Evolutionary conservation across 2,113 vertebrate genomes (phyloP).

Genomic region (Salvelinus namaycush): DNA sequence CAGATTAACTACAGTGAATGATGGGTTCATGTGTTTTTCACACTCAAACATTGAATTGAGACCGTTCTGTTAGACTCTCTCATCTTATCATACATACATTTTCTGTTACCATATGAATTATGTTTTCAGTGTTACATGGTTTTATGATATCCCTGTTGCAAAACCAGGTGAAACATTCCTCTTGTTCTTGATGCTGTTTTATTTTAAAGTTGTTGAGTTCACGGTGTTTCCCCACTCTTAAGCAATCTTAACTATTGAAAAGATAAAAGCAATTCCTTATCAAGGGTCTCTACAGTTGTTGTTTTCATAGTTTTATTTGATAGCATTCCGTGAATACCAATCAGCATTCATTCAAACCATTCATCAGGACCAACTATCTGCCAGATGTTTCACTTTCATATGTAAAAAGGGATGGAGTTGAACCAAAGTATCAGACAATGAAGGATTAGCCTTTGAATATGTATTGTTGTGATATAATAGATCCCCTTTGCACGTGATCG

Average conservation of each 20-base stretch:
- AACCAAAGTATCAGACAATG: conserved; percentile 47
- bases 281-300: too few species aligned
- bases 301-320: neutral
- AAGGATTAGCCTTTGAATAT: conserved; percentile 23
- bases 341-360: neutral
- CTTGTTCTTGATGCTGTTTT: neutral
- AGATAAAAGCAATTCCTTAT: neutral
- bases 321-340: neutral
- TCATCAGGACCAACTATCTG: neutral
- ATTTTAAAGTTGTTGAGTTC: neutral
- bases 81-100: neutral
- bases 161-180: neutral
- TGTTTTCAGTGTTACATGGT: neutral
- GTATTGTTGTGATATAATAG: conserved; percentile 7
- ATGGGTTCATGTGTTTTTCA: neutral
- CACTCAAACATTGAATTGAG: neutral
- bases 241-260: neutral
- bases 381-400: conserved; percentile 6
- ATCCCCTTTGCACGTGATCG: conserved; percentile 30
- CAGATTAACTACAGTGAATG: neutral
- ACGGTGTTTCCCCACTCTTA: neutral
- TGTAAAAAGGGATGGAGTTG: conserved; percentile 26
- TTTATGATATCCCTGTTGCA: neutral
- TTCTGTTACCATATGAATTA: neutral
- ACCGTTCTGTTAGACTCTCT: neutral